A percentile compares a stretch with the other conserved stretches of the same genome.
phyloP scores from a whole-genome alignment of 2,797 vertebrate species.

The Morelia viridis region DNA sequence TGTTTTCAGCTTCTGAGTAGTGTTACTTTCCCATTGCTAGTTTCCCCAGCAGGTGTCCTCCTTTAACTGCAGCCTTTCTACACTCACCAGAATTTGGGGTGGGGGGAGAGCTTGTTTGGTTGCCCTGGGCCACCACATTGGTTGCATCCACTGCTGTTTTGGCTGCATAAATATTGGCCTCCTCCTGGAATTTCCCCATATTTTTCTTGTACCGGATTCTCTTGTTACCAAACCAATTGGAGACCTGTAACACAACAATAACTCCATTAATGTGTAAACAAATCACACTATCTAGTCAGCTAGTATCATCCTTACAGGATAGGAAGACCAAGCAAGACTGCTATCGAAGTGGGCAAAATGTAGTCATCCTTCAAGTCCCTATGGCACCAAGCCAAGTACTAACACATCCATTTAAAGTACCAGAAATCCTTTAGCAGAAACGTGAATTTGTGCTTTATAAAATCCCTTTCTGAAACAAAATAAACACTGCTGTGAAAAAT shows the following conservation, averaged over 20 bases:
- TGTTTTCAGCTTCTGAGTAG: neutral
- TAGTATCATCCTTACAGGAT: neutral
- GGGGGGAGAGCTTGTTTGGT: constrained; percentile 84
- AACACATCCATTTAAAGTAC: neutral
- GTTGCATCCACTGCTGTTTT: constrained; percentile 80
- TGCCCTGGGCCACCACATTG: constrained; percentile 81
- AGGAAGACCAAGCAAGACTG: neutral
- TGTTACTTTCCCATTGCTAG: neutral
- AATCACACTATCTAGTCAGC: rapidly evolving
- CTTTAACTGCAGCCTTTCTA: neutral
- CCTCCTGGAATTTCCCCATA: constrained; percentile 86
- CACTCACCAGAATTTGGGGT: constrained; percentile 83
- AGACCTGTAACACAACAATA: constrained; percentile 74
- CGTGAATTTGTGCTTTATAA: neutral
- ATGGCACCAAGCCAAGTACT: neutral
- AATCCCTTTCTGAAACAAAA: neutral
- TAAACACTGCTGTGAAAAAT: neutral
- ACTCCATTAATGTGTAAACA: neutral
- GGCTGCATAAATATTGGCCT: constrained; percentile 83
- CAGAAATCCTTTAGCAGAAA: neutral
- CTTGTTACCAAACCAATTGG: constrained; percentile 90
- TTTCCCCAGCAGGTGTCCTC: neutral
- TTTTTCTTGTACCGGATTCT: constrained; percentile 89
- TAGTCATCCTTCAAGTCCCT: neutral
- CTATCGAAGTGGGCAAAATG: neutral